Evolutionary conservation across 2,888 invertebrate species (phyloP), one percentile per base, ranked within the genome.

Genomic region (Carcina quercana): DNA sequence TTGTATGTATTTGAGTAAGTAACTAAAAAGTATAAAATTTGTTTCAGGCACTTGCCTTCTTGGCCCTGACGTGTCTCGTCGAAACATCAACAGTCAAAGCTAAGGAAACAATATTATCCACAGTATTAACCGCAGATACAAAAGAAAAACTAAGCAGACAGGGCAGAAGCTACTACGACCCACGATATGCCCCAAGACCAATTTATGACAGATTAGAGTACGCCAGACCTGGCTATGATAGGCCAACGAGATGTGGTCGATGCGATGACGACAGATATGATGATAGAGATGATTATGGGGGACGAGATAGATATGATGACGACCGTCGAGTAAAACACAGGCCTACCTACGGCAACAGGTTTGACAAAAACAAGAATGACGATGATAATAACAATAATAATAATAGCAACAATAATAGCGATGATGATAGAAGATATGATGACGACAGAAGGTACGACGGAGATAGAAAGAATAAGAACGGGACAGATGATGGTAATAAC

Each of bases 81-180:
- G 50, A 62, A 24, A 37, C 51, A 17, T 42, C 40, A 28, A 42
- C 49, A 32, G 51, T 43, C n/a, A 28, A 41, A 14, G 62, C 69
- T 3, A 63, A 61, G 26, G 69, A 70, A 31, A 65, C 74, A 1
- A 39, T 74, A 2, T 47, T 76, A 34, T 69, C 83, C n/a, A 49
- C 59, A 12, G 53, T 63, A 2, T 34, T 68, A 22, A 61, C 54
- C 2, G 61, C 71, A 15, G 47, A 32, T 30, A 32, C 45, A 8
- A 42, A 44, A 3, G 54, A 59, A 3, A 64, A 60, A 15, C 40
- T 66, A n/a, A 65, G 55, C 6, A 53, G 82, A 0, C 72, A 71
- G 38, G 65, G 68, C 15, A 62, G 78, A 15, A 78, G 80, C 34
- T 82, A 79, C 46, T 78, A 80, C 32, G 69, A 72, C 44, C 70